Evolutionary conservation across 2,888 invertebrate genomes (phyloP), one percentile per base, ranked within the genome.

Genomic region (Oscheius sp.): DNA sequence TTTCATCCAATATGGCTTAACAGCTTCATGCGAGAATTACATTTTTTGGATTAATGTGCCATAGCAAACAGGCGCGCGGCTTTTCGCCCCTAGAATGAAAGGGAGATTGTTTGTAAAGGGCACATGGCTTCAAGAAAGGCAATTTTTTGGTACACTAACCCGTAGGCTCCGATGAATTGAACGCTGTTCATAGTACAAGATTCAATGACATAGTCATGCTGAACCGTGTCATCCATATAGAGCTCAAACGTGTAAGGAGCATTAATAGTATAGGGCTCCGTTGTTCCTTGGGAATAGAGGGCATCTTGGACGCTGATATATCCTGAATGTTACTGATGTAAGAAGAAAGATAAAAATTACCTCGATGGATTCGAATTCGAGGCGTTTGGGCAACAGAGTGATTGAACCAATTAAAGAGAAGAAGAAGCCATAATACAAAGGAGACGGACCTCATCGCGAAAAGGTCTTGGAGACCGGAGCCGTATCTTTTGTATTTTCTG

Each of bases 161-260:
- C 82, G 58, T 70, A 74, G 17, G 70, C 46, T 37, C 76, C 79
- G 20, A 82, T 81, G 39, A 82, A 76, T 29, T 57, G 48, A 17
- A 71, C 57, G 2, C 55, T 53, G 65, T 82, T 81, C 77, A 76
- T 79, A 3, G 53, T 55, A 53, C 82, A 82, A 3, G 61, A 31
- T 10, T 81, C 74, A 37, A 82, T 76, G 53, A 80, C 65, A 68
- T 82, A 82, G 64, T 82, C 82, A 25, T 74, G 68, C 15, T 58
- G 42, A n/a, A 68, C 65, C 3, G 79, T 75, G 23, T 79, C 73
- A 20, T 76, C 76, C 53, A 82, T 69, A 37, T 69, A 80, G 8
- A 82, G 72, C 61, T 82, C 82, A 48, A 82, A 72, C 23, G 82
- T 81, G 69, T 82, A 82, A 12, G 68, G 66, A 31, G 71, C 42